These are phyloP conservation scores for Apotomis betuletana DNA, from an alignment of 2,888 invertebrate genomes.

Conservation along the genomic window DNA sequence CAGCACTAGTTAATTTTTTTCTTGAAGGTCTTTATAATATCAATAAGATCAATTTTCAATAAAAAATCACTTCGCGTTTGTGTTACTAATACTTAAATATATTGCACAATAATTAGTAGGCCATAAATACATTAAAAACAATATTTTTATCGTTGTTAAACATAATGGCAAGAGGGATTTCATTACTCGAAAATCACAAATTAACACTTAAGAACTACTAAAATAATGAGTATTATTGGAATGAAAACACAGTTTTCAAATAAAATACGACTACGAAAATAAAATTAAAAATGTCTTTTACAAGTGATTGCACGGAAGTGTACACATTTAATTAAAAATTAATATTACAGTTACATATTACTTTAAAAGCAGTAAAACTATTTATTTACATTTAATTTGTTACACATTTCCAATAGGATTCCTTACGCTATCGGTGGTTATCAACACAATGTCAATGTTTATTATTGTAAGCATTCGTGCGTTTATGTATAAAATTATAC, in stretches of 20 bases:
- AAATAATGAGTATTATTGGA: conserved; percentile 62
- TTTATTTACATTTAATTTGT: conserved; percentile 35
- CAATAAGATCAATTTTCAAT: background rate
- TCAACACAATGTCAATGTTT: conserved; percentile 19
- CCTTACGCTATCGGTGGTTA: conserved; percentile 30
- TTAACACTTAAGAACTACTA: conserved; percentile 43
- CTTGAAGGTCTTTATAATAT: too few relatives aligned
- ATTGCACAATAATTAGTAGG: conserved; percentile 63
- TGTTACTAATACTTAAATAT: conserved; percentile 46
- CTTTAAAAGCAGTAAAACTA: conserved; percentile 23
- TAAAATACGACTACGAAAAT: conserved; percentile 36
- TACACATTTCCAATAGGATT: conserved; percentile 25
- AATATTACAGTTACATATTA: conserved; percentile 23
- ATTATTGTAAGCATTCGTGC: conserved; percentile 7
- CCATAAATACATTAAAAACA: conserved; percentile 49
- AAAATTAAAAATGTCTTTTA: conserved; percentile 44
- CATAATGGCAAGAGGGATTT: conserved; percentile 61
- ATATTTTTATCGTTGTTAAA: conserved; percentile 55
- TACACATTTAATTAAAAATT: conserved; percentile 28
- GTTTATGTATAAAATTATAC: conserved; percentile 10
- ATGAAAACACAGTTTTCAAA: conserved; percentile 53
- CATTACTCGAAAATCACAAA: conserved; percentile 43
- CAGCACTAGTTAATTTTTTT: too few relatives aligned
- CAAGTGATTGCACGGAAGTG: conserved; percentile 46
- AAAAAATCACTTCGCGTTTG: conserved; percentile 34